phyloP scores from a whole-genome alignment of 2,888 invertebrate genomes.

The Yponomeuta plumbellus region DNA sequence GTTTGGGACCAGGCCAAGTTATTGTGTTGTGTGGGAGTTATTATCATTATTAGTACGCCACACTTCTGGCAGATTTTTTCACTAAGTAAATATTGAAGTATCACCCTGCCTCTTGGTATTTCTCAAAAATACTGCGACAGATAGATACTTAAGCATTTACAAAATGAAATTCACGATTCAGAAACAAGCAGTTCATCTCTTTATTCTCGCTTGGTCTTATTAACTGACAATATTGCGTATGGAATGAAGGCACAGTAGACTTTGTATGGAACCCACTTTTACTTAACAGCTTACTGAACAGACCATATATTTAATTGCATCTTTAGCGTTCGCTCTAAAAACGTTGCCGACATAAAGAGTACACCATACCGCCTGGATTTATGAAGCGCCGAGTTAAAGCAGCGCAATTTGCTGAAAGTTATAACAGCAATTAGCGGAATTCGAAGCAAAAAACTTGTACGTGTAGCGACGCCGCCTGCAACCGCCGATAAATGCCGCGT shows the following conservation, averaged over 20 bases:
- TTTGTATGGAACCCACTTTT: background rate
- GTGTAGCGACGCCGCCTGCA: constrained; percentile 38
- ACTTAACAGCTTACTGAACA: background rate
- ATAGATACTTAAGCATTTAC: no score
- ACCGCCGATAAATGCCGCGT: constrained; percentile 43
- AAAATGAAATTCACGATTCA: no score
- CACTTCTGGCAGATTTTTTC: no score
- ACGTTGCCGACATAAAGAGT: constrained; percentile 8
- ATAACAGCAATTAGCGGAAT: constrained; percentile 48
- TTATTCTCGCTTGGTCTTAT: no score
- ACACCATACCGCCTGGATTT: constrained; percentile 1
- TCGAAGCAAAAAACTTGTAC: constrained; percentile 47
- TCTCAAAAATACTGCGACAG: no score
- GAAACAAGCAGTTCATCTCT: no score
- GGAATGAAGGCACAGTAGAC: background rate
- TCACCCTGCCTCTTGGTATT: no score
- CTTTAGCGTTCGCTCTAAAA: constrained; percentile 8
- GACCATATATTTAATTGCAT: background rate
- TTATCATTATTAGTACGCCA: no score
- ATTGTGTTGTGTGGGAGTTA: no score
- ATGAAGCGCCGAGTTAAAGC: background rate
- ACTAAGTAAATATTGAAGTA: no score
- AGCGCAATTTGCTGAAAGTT: constrained; percentile 56
- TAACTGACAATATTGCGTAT: no score
- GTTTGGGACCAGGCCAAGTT: no score